Evolutionary conservation across 1,140 invertebrate genomes (phyloP).

Genomic region (Geopemphigus sp.): DNA sequence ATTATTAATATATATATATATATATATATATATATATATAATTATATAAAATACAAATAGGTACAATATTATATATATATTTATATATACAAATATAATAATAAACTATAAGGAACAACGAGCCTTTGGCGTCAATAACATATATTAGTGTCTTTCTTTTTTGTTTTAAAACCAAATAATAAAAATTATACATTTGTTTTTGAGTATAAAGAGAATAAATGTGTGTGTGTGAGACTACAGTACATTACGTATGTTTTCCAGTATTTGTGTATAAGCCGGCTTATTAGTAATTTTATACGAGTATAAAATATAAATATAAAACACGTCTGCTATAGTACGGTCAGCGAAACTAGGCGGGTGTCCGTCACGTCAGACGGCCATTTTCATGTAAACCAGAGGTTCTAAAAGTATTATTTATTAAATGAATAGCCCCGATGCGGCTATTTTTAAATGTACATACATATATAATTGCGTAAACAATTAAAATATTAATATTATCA

Average conservation of each 20-base stretch:
- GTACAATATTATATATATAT: background rate
- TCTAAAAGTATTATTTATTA: too few relatives aligned
- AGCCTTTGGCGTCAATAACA: slow-evolving; percentile 44
- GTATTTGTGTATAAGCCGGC: background rate
- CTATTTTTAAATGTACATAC: too few relatives aligned
- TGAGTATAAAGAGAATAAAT: background rate
- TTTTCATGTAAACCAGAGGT: too few relatives aligned
- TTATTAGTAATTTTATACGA: too few relatives aligned
- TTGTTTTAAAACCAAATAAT: background rate
- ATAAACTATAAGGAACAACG: slow-evolving; percentile 46
- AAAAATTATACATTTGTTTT: background rate
- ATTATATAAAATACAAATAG: slow-evolving; percentile 26
- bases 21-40: too few relatives aligned
- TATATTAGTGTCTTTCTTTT: slow-evolving; percentile 9
- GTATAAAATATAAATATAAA: background rate
- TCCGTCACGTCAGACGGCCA: too few relatives aligned
- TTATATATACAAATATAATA: slow-evolving; percentile 26
- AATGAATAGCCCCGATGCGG: too few relatives aligned
- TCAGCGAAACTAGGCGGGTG: too few relatives aligned
- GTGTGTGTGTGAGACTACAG: background rate
- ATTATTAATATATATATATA: too few relatives aligned
- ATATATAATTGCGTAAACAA: too few relatives aligned
- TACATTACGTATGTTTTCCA: background rate
- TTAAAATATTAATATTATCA: too few relatives aligned
- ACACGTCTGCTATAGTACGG: too few relatives aligned